A percentile compares a stretch with the other conserved stretches of the same genome.
These are phyloP conservation scores for Caerostris extrusa DNA, from an alignment of 1,140 invertebrate species.

Conservation along the genomic window DNA sequence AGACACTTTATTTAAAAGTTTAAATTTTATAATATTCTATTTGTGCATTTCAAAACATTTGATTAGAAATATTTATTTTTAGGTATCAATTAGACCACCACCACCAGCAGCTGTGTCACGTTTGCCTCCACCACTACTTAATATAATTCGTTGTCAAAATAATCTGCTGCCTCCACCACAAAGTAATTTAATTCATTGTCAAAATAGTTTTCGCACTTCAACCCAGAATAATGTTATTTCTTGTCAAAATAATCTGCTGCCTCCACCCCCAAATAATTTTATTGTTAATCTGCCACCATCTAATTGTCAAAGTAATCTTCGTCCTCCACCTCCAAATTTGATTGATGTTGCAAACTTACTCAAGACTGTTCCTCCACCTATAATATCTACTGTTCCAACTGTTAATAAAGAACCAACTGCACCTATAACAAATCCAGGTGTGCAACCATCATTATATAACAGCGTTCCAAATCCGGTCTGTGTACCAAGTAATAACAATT, in stretches of 20 bases:
- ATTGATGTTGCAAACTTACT: slow-evolving; percentile 1
- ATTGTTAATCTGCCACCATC: too few species aligned
- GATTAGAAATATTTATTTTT: neutral
- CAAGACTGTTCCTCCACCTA: slow-evolving; percentile 20
- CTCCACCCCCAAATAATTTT: slow-evolving; percentile 19
- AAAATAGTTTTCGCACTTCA: slow-evolving; percentile 12
- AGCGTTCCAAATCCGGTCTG: neutral
- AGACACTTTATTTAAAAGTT: too few species aligned
- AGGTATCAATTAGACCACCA: slow-evolving; percentile 30
- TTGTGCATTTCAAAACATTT: neutral
- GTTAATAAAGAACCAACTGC: neutral
- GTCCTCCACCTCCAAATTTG: slow-evolving; percentile 51
- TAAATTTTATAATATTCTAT: too few species aligned
- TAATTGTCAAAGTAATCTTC: slow-evolving; percentile 19
- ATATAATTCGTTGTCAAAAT: slow-evolving; percentile 8
- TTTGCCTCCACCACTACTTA: neutral
- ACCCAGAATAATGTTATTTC: neutral
- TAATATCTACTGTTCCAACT: slow-evolving; percentile 13
- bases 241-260: neutral
- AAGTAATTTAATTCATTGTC: slow-evolving; percentile 14
- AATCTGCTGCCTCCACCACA: neutral
- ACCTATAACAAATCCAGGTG: neutral
- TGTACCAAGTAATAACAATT: neutral
- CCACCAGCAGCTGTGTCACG: neutral
- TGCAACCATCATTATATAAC: slow-evolving; percentile 35